Evolutionary conservation across 1,140 invertebrate genomes (phyloP).

Genomic region (Drosophila melanogaster): DNA sequence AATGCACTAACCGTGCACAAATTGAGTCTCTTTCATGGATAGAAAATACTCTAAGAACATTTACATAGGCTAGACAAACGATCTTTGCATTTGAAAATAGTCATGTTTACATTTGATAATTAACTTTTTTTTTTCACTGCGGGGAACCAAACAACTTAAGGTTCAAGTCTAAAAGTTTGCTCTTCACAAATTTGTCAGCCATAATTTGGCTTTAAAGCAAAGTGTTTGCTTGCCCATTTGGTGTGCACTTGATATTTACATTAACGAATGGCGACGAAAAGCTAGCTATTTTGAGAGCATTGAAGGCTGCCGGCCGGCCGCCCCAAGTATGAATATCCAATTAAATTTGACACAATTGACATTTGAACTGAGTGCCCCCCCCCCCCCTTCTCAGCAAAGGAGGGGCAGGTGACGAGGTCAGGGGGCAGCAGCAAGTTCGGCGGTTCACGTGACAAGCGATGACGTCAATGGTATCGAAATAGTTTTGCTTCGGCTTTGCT

Average conservation of each 20-base stretch:
- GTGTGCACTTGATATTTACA: slow-evolving; percentile 37
- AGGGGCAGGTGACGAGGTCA: neutral
- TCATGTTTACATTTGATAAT: slow-evolving; percentile 16
- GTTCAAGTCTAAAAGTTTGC: slow-evolving; percentile 11
- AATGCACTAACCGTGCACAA: too few species aligned
- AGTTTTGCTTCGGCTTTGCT: slow-evolving; percentile 5
- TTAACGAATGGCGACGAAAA: slow-evolving; percentile 26
- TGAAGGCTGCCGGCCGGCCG: slow-evolving; percentile 22
- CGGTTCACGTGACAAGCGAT: slow-evolving; percentile 14
- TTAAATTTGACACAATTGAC: slow-evolving; percentile 53
- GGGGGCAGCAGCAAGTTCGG: neutral
- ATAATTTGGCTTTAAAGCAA: slow-evolving; percentile 23
- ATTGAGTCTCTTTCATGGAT: too few species aligned
- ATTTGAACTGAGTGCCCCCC: slow-evolving; percentile 24
- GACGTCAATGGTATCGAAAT: slow-evolving; percentile 25
- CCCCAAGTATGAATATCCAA: slow-evolving; percentile 41
- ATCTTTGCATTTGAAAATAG: slow-evolving; percentile 7
- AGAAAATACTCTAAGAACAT: too few species aligned
- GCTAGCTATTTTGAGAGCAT: slow-evolving; percentile 25
- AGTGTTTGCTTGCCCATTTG: slow-evolving; percentile 26
- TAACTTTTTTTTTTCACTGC: slow-evolving; percentile 8
- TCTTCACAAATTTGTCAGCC: slow-evolving; percentile 9
- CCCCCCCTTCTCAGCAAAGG: too few species aligned
- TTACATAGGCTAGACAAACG: neutral
- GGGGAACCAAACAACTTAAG: slow-evolving; percentile 19